A percentile compares a stretch with the other conserved stretches of the same genome.
These are phyloP conservation scores for Tethya wilhelma DNA, from an alignment of 37 sponge, comb jelly and placozoan species.

Conservation along the genomic window DNA sequence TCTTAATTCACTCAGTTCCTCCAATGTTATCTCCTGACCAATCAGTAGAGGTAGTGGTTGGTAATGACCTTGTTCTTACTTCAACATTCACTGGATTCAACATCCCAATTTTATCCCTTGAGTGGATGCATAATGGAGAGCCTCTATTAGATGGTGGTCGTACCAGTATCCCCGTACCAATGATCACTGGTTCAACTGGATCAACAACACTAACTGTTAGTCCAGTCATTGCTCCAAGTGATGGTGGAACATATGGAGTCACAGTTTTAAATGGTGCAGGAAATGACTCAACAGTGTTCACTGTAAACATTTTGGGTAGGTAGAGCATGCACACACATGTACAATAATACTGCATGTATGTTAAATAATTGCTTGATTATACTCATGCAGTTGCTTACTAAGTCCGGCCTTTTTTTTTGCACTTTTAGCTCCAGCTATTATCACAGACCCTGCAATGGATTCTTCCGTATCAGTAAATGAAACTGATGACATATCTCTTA, in stretches of 20 bases:
- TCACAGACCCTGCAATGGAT: constrained; percentile 10
- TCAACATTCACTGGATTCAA: constrained; percentile 31
- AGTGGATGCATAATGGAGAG: constrained; percentile 11
- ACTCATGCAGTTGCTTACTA: too few species aligned
- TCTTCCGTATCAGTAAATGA: not conserved
- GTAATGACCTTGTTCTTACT: not conserved
- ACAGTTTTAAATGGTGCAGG: constrained; percentile 28
- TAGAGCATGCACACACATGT: too few species aligned
- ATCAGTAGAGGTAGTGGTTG: not conserved
- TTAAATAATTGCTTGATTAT: too few species aligned
- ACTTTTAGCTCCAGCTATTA: constrained; percentile 8
- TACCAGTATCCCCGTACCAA: constrained; percentile 4
- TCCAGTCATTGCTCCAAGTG: not conserved
- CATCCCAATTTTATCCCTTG: constrained; percentile 10
- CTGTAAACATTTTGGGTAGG: constrained; percentile 26
- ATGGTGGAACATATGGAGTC: constrained; percentile 31
- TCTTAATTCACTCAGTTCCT: not conserved
- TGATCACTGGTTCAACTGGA: not conserved
- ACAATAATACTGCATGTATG: too few species aligned
- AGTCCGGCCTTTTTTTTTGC: too few species aligned
- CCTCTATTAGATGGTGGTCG: not conserved
- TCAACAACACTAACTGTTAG: constrained; percentile 6
- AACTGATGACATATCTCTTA: constrained; percentile 4
- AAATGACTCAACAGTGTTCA: not conserved
- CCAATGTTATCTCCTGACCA: not conserved